These are phyloP conservation scores for Nephrotoma appendiculata DNA, from an alignment of 2,888 invertebrate species.

Conservation along the genomic window DNA sequence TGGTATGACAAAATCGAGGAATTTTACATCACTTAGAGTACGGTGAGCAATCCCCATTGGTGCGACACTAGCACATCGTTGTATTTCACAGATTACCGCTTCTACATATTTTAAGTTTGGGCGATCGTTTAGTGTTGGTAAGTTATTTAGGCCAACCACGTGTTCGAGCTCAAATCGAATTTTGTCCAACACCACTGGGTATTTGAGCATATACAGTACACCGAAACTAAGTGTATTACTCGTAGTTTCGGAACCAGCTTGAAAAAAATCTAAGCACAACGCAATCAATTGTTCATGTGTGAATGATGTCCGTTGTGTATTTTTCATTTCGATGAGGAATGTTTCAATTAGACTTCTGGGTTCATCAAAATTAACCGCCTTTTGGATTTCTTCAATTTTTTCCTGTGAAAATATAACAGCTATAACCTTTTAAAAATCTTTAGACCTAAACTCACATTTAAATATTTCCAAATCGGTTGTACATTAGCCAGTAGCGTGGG, in stretches of 20 bases:
- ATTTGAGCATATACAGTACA: conserved; percentile 38
- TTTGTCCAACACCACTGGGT: conserved; percentile 38
- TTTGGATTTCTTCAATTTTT: conserved; percentile 38
- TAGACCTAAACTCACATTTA: conserved; percentile 31
- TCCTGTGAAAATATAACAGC: conserved; percentile 28
- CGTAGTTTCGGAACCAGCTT: conserved; percentile 44
- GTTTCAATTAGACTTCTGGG: conserved; percentile 33
- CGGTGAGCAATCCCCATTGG: conserved; percentile 29
- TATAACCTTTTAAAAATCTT: background rate
- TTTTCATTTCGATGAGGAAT: conserved; percentile 38
- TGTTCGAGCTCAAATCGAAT: conserved; percentile 35
- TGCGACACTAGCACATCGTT: conserved; percentile 32
- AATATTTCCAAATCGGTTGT: conserved; percentile 38
- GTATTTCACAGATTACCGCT: conserved; percentile 38
- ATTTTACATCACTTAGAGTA: conserved; percentile 25
- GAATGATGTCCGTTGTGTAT: conserved; percentile 12
- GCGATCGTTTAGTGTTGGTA: conserved; percentile 34
- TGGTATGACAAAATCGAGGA: conserved; percentile 34
- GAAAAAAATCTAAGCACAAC: conserved; percentile 42
- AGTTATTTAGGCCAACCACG: conserved; percentile 24
- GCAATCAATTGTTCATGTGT: conserved; percentile 40
- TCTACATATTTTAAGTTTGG: conserved; percentile 37
- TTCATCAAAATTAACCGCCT: conserved; percentile 25
- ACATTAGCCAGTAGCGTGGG: conserved; percentile 37
- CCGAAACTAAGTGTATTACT: conserved; percentile 39